These are phyloP conservation scores for Euclidia mi DNA, from an alignment of 2,888 invertebrate genomes.

Conservation along the genomic window DNA sequence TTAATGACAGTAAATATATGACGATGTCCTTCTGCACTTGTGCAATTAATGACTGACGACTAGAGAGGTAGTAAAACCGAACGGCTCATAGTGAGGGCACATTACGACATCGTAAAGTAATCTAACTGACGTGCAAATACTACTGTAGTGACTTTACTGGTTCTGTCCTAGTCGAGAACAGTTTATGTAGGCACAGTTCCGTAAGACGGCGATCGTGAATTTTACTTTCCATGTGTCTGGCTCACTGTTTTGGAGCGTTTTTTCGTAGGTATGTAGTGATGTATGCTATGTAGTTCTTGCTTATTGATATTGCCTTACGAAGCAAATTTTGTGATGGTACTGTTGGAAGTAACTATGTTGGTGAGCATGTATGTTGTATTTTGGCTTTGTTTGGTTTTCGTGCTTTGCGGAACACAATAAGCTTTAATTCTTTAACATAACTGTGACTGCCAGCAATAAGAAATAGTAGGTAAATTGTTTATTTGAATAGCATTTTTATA, in stretches of 20 bases:
- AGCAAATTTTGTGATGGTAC: too few species aligned
- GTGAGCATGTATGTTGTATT: too few species aligned
- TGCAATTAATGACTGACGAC: slow-evolving; percentile 63
- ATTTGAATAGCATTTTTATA: too few species aligned
- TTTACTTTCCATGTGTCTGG: slow-evolving; percentile 32
- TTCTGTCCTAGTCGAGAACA: slow-evolving; percentile 60
- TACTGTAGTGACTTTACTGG: slow-evolving; percentile 72
- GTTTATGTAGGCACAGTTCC: slow-evolving; percentile 37
- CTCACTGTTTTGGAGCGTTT: not conserved
- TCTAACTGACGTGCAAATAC: slow-evolving; percentile 74
- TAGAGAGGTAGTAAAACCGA: slow-evolving; percentile 63
- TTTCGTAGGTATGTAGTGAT: not conserved
- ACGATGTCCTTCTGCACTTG: slow-evolving; percentile 22
- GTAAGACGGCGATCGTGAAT: slow-evolving; percentile 31
- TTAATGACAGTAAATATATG: too few species aligned
- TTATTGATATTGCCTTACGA: too few species aligned
- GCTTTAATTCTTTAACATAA: too few species aligned
- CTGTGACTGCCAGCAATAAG: too few species aligned
- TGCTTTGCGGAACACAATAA: too few species aligned
- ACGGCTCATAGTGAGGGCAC: slow-evolving; percentile 61
- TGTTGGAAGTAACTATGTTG: too few species aligned
- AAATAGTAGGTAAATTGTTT: too few species aligned
- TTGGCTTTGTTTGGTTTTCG: too few species aligned
- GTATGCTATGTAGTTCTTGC: too few species aligned
- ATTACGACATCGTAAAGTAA: slow-evolving; percentile 80